Evolutionary conservation across 2,113 vertebrate genomes (phyloP), one percentile per base, ranked within the genome.

Genomic region (Sinocyclocheilus anophthalmus): DNA sequence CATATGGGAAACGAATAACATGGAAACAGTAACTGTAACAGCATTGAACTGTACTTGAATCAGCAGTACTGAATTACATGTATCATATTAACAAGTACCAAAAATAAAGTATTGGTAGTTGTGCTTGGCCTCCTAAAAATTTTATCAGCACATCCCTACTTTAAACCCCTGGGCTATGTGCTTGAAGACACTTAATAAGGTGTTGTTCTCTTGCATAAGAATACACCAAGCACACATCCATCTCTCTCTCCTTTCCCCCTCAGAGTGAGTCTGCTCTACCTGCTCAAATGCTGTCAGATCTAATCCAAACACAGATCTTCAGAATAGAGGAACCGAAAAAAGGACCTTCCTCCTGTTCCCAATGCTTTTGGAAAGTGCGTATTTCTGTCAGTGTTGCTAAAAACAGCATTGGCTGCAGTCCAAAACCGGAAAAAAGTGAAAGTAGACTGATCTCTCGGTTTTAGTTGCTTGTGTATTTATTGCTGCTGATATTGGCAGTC

Each of bases 241-340:
- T 80, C n/a, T 42, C 24, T 86, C 0, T 33, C 72, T 65, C 0
- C 12, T 81, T 24, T 78, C 7, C 33, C 39, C 9, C 45, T 67
- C 39, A 18, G n/a, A 69, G 61, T 69, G 2, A 42, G 42, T 77
- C 24, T 70, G 65, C 5, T 75, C 57, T 63, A 55, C 24, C 50
- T 90, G 22, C 72, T 81, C 9, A 67, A 78, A 33, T 20, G 61
- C 30, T 87, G 73, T 84, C 85, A 86, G 84, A 85, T 83, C 76
- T 84, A 22, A 81, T 90, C 16, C 79, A 84, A 37, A 70, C 4
- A 20, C 70, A 59, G 57, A n/a, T 18, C 37, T 63, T 70, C 33
- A 70, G 26, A 55, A 73, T 39, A 77, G 78, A 75, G 90, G 93
- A 94, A 94, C 88, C 91, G 91, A 89, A 85, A 93, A 93, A 73